phyloP scores from a whole-genome alignment of 2,113 vertebrate species.

The Pseudopodoces humilis region DNA sequence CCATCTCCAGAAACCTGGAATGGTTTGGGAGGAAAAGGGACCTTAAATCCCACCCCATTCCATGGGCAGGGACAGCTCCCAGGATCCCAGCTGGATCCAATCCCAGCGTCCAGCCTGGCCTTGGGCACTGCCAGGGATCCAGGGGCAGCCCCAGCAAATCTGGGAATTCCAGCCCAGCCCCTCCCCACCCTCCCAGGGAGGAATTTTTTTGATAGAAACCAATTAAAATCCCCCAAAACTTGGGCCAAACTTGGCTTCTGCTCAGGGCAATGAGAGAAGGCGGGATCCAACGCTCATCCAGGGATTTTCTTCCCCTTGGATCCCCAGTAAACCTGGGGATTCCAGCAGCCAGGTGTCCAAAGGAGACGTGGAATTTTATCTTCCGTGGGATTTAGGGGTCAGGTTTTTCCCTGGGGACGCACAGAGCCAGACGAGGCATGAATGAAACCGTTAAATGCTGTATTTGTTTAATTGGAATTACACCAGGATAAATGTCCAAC shows the following conservation, averaged over 20 bases:
- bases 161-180: neutral
- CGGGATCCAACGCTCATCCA: fast-evolving
- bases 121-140: neutral
- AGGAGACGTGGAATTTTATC: fast-evolving
- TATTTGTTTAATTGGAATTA: conserved; percentile 77
- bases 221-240: neutral
- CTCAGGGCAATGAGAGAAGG: neutral
- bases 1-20: neutral
- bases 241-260: neutral
- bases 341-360: neutral
- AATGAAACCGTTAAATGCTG: conserved; percentile 26
- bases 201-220: neutral
- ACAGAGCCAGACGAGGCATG: neutral
- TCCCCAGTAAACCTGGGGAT: fast-evolving
- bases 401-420: neutral
- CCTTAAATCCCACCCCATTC: neutral
- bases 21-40: neutral
- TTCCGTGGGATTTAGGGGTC: fast-evolving
- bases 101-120: neutral
- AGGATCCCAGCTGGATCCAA: fast-evolving
- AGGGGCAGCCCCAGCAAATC: neutral
- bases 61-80: neutral
- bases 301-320: neutral
- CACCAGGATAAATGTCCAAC: conserved; percentile 67
- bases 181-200: neutral